phyloP scores from a whole-genome alignment of 2,113 vertebrate genomes.

The Passer domesticus region DNA sequence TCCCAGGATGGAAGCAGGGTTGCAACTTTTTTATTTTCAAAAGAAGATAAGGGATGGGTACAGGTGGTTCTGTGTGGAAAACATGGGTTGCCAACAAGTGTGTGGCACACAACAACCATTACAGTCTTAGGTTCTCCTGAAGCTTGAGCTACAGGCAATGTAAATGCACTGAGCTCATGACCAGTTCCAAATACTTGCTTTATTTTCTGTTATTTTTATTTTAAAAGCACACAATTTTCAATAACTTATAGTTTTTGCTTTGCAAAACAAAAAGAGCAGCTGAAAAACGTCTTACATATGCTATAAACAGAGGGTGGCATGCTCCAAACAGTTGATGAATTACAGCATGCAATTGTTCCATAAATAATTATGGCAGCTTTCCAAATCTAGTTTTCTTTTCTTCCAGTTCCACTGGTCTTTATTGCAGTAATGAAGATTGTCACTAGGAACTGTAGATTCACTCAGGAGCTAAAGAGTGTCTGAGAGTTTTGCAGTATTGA shows the following conservation, averaged over 20 bases:
- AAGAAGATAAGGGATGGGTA: background rate
- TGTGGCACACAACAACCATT: background rate
- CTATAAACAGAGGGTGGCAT: background rate
- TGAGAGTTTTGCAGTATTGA: background rate
- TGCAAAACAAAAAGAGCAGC: background rate
- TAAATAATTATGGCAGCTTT: background rate
- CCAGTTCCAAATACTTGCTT: background rate
- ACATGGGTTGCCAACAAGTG: accelerated
- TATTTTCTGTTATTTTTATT: background rate
- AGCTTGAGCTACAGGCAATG: background rate
- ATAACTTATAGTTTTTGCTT: background rate
- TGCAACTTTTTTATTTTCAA: background rate
- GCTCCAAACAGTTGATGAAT: background rate
- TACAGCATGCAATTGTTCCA: background rate
- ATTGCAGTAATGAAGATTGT: background rate
- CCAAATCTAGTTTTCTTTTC: background rate
- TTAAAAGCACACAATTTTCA: background rate
- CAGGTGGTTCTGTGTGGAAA: background rate
- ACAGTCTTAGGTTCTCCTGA: background rate
- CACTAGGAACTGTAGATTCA: background rate
- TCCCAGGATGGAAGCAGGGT: background rate
- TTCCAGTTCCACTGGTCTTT: background rate
- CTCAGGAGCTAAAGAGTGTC: background rate
- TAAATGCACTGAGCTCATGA: background rate
- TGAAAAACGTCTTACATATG: background rate